These are phyloP conservation scores for Prostheceraeus crozeri DNA, from an alignment of 2,888 invertebrate species.

Conservation along the genomic window DNA sequence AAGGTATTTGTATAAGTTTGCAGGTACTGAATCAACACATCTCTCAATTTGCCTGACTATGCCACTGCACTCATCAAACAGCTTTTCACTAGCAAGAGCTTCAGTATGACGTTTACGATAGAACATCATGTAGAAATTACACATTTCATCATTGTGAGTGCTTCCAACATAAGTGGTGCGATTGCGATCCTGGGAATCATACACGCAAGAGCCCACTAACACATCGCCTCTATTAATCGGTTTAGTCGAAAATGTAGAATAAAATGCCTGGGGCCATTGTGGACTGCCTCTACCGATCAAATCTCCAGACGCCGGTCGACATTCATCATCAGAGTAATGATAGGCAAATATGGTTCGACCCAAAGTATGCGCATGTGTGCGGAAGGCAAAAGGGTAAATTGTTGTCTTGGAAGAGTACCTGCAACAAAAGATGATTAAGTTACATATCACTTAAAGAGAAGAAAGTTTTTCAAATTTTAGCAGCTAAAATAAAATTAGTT, in stretches of 20 bases:
- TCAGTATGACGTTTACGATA: too few relatives aligned
- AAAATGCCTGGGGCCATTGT: conserved; percentile 64
- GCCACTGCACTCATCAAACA: too few relatives aligned
- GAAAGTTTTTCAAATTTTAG: too few relatives aligned
- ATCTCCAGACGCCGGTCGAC: conserved; percentile 28
- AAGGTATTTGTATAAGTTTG: too few relatives aligned
- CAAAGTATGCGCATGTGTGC: conserved; percentile 61
- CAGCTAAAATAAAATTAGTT: too few relatives aligned
- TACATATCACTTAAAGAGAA: too few relatives aligned
- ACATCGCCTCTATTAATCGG: conserved; percentile 58
- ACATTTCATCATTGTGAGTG: conserved; percentile 56
- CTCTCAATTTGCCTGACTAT: too few relatives aligned
- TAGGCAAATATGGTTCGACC: conserved; percentile 62
- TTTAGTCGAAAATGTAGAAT: conserved; percentile 48
- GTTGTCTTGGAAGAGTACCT: too few relatives aligned
- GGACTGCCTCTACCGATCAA: conserved; percentile 61
- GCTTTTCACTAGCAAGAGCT: too few relatives aligned
- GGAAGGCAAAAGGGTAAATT: conserved; percentile 58
- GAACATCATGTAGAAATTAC: conserved; percentile 58
- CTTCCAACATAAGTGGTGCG: conserved; percentile 51
- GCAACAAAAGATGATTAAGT: too few relatives aligned
- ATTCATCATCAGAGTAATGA: conserved; percentile 43
- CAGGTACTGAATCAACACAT: too few relatives aligned
- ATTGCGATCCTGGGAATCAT: conserved; percentile 57
- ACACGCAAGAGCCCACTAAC: conserved; percentile 55